Evolutionary conservation across 1,140 invertebrate genomes (phyloP), one percentile per base, ranked within the genome.

Genomic region (Aphelinus certus): DNA sequence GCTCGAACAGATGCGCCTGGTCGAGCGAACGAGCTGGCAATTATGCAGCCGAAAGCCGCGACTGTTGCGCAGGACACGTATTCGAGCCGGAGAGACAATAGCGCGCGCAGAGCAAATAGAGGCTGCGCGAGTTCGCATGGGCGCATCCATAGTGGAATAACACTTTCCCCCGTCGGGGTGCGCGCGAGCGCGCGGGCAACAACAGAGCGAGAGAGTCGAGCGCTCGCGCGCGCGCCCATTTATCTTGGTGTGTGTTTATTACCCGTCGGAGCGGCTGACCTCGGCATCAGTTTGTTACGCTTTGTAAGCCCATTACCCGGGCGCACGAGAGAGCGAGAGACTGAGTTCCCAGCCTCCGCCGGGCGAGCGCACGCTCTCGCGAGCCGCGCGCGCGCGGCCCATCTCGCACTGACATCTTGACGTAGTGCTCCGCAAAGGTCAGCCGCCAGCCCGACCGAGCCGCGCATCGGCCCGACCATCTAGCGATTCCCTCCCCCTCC

Each of bases 301-400:
- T 88, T 88, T 88, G 87, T 88, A 85, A 87, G 84, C 84, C 86
- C 84, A 88, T 87, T 87, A 88, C 83, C 85, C 78, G 81, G 82
- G 81, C 84, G 79, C 77, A 79, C 76, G 81, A 81, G 47, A 55
- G 61, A 60, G 6, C 58, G 58, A 10, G 58, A 60, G 26, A 26
- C 26, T 26, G 26, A 26, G 26, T 26, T 26, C 26, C 26, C 26
- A 26, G 26, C 26, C 26, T 26, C 26, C 26, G 26, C 26, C 26
- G 26, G 26, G 26, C 26, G 26, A 26, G 26, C 26, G 26, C 26
- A 26, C 26, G 26, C 26, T 26, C 53, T 55, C 53, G 51, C 51
- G 51, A 53, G 51, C 51, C 51, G 3, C 57, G 7, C 57, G 51
- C 10, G 7, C 2, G 10, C 47, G 3, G 9, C 53, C 42, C 9